phyloP scores from a whole-genome alignment of 1,140 invertebrate genomes.

The Agraylea sexmaculata region DNA sequence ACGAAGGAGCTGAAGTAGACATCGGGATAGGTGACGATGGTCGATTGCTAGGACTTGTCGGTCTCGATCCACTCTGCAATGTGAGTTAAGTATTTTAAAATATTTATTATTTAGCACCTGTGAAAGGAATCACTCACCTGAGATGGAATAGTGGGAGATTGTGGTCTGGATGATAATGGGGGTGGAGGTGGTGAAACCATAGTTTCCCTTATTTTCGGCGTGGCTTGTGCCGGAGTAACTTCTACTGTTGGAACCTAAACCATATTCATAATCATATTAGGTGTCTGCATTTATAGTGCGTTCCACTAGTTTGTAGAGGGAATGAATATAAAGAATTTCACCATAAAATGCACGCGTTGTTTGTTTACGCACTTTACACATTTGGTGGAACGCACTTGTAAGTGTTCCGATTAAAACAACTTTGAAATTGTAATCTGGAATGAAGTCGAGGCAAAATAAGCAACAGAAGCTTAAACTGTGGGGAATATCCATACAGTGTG shows the following conservation, averaged over 20 bases:
- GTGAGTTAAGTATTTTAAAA: conserved; percentile 7
- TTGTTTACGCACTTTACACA: no score
- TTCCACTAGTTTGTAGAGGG: no score
- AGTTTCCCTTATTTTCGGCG: conserved; percentile 13
- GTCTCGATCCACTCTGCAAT: conserved; percentile 4
- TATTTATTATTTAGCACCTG: conserved; percentile 4
- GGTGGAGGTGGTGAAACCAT: conserved; percentile 17
- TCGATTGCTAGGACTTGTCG: not conserved
- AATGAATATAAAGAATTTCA: no score
- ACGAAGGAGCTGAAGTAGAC: conserved; percentile 12
- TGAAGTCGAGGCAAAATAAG: no score
- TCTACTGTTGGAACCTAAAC: conserved; percentile 23
- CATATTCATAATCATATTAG: conserved; percentile 1
- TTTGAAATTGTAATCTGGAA: no score
- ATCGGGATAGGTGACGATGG: conserved; percentile 9
- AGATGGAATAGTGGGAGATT: conserved; percentile 7
- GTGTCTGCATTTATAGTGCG: not conserved
- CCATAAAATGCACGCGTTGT: no score
- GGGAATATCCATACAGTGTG: no score
- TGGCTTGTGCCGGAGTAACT: conserved; percentile 28
- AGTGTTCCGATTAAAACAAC: no score
- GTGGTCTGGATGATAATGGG: conserved; percentile 11
- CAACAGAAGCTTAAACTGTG: no score
- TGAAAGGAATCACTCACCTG: conserved; percentile 7
- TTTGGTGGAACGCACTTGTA: no score